Conservation (phyloP, 1,140 invertebrate species). For the Drosophila pallidifrons region DNA sequence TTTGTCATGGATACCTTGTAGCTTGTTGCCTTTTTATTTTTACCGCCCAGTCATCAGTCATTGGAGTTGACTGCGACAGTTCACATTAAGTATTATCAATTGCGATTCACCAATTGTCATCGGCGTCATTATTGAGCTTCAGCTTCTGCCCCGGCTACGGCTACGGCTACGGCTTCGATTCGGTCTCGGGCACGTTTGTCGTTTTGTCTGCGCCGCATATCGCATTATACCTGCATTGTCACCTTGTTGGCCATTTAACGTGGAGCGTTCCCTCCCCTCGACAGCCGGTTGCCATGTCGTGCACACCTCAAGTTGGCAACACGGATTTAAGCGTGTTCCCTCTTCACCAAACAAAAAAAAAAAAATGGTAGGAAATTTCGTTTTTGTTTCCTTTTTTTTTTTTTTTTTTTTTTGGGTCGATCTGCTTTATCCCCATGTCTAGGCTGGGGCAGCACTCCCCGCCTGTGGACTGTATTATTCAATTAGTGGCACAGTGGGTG, state of each 20-base stretch:
- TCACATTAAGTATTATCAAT: slow-evolving; percentile 73
- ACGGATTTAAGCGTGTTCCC: slow-evolving; percentile 26
- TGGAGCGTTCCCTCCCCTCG: slow-evolving; percentile 37
- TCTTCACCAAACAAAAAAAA: slow-evolving; percentile 9
- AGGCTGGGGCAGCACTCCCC: no score
- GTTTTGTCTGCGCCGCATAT: slow-evolving; percentile 62
- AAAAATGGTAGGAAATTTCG: slow-evolving; percentile 21
- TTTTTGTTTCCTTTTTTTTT: slow-evolving; percentile 23
- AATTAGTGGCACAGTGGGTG: slow-evolving; percentile 58
- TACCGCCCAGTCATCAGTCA: slow-evolving; percentile 45
- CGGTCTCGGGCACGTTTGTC: slow-evolving; percentile 52
- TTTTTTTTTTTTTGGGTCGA: slow-evolving; percentile 30
- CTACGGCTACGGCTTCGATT: not conserved
- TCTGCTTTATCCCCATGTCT: slow-evolving; percentile 36
- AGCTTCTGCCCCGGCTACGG: not conserved
- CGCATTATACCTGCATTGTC: slow-evolving; percentile 81
- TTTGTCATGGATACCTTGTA: slow-evolving; percentile 30
- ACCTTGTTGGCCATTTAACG: slow-evolving; percentile 80
- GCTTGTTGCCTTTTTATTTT: not conserved
- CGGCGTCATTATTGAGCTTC: slow-evolving; percentile 24
- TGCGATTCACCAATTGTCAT: slow-evolving; percentile 60
- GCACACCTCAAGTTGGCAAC: slow-evolving; percentile 31
- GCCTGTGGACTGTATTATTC: slow-evolving; percentile 35
- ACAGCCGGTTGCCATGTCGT: slow-evolving; percentile 16
- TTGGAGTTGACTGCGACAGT: slow-evolving; percentile 45